A percentile compares a stretch with the other conserved stretches of the same genome.
phyloP scores from a whole-genome alignment of 2,113 vertebrate species.

The Apteryx owenii region DNA sequence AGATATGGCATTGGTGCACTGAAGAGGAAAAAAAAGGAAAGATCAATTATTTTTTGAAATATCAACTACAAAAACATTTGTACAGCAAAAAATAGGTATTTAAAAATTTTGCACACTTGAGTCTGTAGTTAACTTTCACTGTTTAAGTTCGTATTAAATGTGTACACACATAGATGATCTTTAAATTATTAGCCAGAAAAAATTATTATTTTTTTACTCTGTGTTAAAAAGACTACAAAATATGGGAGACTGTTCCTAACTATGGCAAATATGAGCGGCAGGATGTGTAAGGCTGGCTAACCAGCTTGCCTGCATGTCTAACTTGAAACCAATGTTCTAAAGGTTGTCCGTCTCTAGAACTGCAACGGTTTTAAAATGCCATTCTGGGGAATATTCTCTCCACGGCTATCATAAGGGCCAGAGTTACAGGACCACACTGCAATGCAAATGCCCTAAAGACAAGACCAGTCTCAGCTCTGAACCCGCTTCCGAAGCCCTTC shows the following conservation, averaged over 20 bases:
- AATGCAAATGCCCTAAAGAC: neutral
- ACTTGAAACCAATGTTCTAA: neutral
- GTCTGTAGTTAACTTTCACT: neutral
- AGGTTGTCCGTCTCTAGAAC: neutral
- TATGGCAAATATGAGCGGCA: neutral
- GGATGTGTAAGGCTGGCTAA: neutral
- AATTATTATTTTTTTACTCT: neutral
- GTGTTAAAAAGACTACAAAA: neutral
- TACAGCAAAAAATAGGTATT: neutral
- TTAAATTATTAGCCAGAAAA: neutral
- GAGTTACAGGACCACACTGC: neutral
- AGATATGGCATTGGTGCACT: constrained; percentile 99
- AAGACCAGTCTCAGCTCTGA: neutral
- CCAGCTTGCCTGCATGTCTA: neutral
- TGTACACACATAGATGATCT: neutral
- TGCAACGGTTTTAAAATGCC: neutral
- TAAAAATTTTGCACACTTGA: neutral
- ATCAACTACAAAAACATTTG: neutral
- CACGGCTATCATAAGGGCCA: too few species aligned
- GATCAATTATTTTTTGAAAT: neutral
- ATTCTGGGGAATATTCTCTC: neutral
- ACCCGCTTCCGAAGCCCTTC: neutral
- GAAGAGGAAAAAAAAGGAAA: constrained; percentile 41
- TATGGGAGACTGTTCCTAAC: neutral
- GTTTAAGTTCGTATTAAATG: neutral